These are phyloP conservation scores for Mormoops blainvillei DNA, from an alignment of 2,113 vertebrate species.

Conservation along the genomic window DNA sequence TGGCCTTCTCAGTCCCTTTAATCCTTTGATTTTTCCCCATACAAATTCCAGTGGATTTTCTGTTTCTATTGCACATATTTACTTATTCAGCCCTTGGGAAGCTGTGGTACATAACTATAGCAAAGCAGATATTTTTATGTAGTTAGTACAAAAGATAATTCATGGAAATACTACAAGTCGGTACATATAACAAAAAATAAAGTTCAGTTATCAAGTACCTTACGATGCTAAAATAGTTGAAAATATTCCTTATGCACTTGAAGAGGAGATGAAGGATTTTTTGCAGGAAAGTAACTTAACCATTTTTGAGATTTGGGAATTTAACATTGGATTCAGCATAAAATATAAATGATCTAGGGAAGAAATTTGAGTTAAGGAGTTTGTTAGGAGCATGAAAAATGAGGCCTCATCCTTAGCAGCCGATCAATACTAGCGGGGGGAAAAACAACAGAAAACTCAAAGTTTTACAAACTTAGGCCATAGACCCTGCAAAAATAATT, in stretches of 20 bases:
- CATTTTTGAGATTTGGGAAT: not conserved
- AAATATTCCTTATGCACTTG: not conserved
- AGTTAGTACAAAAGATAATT: not conserved
- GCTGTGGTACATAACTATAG: not conserved
- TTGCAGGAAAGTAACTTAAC: not conserved
- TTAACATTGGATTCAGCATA: not conserved
- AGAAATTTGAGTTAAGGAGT: not conserved
- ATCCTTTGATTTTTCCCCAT: not conserved
- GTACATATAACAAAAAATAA: not conserved
- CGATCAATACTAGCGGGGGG: not conserved
- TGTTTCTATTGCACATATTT: not conserved
- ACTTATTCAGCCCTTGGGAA: not conserved
- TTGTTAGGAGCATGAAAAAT: not conserved
- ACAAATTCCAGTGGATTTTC: not conserved
- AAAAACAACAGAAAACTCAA: not conserved
- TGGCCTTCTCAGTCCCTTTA: not conserved
- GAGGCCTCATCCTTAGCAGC: not conserved
- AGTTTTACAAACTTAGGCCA: not conserved
- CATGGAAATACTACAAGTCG: not conserved
- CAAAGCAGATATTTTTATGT: not conserved
- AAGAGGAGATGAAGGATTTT: not conserved
- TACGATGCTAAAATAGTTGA: not conserved
- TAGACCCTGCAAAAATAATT: not conserved
- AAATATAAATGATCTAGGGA: not conserved
- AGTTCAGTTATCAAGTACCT: not conserved